A percentile compares a stretch with the other conserved stretches of the same genome.
Evolutionary conservation across 2,888 invertebrate species (phyloP).

Genomic region (Eremobia ochroleuca): DNA sequence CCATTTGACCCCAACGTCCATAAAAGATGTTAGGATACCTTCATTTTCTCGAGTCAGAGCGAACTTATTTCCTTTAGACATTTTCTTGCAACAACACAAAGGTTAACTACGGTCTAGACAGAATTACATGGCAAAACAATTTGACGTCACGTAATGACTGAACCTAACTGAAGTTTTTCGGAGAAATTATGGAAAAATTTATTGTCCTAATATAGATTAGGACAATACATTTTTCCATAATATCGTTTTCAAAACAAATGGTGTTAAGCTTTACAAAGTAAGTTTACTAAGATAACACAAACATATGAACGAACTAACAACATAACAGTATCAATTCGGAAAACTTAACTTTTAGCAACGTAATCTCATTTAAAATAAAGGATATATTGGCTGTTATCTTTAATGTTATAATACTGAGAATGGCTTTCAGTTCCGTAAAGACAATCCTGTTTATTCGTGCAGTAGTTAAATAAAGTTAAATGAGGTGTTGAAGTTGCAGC

Average conservation of each 20-base stretch:
- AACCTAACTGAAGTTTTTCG: not conserved
- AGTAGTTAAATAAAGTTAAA: conserved; percentile 49
- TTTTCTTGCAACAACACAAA: conserved; percentile 12
- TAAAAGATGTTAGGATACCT: conserved; percentile 10
- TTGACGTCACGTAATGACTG: conserved; percentile 21
- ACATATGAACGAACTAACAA: not conserved
- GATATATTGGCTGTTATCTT: not conserved
- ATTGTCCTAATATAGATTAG: too few relatives aligned
- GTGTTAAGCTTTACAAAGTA: conserved; percentile 5
- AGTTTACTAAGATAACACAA: too few relatives aligned
- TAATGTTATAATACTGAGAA: conserved; percentile 4
- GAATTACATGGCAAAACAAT: not conserved
- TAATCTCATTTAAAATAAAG: not conserved
- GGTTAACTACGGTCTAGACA: conserved; percentile 21
- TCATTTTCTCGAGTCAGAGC: conserved; percentile 33
- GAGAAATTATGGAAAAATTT: not conserved
- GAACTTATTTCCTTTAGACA: conserved; percentile 38
- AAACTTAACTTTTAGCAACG: not conserved
- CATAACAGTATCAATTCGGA: not conserved
- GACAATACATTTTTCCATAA: too few relatives aligned
- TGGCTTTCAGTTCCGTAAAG: not conserved
- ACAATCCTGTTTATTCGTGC: conserved; percentile 23
- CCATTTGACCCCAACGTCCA: conserved; percentile 8
- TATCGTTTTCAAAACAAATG: not conserved
- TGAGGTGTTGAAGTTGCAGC: conserved; percentile 38